Evolutionary conservation across 92 coral and sea anemone species (phyloP).

Genomic region (Blastomussa wellsi): DNA sequence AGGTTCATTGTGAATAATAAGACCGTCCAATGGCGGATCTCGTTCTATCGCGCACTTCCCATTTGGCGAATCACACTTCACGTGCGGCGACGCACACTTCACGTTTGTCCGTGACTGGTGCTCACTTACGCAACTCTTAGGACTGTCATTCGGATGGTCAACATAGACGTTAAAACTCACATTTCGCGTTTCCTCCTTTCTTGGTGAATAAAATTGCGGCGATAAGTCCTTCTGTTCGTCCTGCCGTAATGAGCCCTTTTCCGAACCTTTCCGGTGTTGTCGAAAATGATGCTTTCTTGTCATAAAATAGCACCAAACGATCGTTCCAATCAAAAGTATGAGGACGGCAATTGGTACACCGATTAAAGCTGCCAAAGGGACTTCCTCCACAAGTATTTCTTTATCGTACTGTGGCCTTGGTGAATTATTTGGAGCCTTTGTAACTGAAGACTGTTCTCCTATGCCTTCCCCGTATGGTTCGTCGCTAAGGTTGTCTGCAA

Average conservation of each 20-base stretch:
- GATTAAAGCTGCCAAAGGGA: conserved; percentile 81
- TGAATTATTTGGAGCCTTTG: conserved; percentile 18
- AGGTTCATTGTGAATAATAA: conserved; percentile 8
- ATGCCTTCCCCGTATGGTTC: neutral
- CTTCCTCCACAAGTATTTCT: conserved; percentile 33
- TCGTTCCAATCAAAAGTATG: conserved; percentile 66
- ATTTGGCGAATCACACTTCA: neutral
- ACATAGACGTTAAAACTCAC: conserved; percentile 33
- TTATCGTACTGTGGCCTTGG: conserved; percentile 1
- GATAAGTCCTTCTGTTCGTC: neutral
- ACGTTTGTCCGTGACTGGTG: neutral
- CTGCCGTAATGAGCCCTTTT: neutral
- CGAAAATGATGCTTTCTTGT: conserved; percentile 50
- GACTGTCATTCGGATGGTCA: conserved; percentile 34
- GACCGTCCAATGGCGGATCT: conserved; percentile 36
- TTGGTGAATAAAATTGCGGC: neutral
- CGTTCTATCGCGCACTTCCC: neutral
- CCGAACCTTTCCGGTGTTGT: neutral
- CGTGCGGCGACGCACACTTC: neutral
- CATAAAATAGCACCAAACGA: conserved; percentile 83
- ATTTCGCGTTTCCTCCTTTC: conserved; percentile 24
- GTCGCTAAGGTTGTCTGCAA: neutral
- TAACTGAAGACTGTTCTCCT: neutral
- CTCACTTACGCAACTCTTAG: neutral
- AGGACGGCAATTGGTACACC: conserved; percentile 79